A percentile compares a stretch with the other conserved stretches of the same genome.
phyloP scores from a whole-genome alignment of 2,888 invertebrate genomes.

The Orthonevra nobilis region DNA sequence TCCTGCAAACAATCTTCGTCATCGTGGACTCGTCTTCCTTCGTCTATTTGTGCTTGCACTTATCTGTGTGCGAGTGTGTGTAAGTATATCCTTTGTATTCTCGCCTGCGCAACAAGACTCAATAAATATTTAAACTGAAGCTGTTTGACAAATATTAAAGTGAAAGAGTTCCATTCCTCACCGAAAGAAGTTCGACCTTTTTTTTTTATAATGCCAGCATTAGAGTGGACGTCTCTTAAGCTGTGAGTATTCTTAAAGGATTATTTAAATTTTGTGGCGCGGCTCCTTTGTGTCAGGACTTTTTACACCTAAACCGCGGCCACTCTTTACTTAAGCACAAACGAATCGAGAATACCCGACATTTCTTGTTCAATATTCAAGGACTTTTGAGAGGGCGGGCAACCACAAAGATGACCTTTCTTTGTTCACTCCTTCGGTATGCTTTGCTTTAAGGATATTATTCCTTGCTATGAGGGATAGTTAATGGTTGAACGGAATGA shows the following conservation, averaged over 20 bases:
- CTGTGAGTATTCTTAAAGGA: conserved; percentile 37
- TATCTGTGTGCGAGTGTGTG: background rate
- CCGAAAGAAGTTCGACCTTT: background rate
- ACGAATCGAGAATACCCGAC: conserved; percentile 35
- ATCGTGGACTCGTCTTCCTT: background rate
- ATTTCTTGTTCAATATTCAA: conserved; percentile 5
- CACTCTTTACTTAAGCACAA: conserved; percentile 22
- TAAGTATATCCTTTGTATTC: background rate
- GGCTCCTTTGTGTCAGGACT: conserved; percentile 4
- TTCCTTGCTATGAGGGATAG: conserved; percentile 11
- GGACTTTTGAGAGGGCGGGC: background rate
- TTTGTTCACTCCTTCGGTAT: background rate
- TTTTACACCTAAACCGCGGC: conserved; percentile 40
- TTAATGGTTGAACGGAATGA: conserved; percentile 48
- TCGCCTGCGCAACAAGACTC: background rate
- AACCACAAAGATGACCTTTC: conserved; percentile 45
- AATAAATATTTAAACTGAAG: conserved; percentile 51
- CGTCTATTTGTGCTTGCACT: background rate
- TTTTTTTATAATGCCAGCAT: too few relatives aligned
- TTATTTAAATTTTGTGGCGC: conserved; percentile 46
- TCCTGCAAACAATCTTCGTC: conserved; percentile 31
- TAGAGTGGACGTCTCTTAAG: background rate
- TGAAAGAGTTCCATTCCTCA: background rate
- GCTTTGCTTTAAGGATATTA: conserved; percentile 29
- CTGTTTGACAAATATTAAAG: conserved; percentile 51